These are phyloP conservation scores for Xenops minutus DNA, from an alignment of 2,797 vertebrate genomes.

Conservation along the genomic window DNA sequence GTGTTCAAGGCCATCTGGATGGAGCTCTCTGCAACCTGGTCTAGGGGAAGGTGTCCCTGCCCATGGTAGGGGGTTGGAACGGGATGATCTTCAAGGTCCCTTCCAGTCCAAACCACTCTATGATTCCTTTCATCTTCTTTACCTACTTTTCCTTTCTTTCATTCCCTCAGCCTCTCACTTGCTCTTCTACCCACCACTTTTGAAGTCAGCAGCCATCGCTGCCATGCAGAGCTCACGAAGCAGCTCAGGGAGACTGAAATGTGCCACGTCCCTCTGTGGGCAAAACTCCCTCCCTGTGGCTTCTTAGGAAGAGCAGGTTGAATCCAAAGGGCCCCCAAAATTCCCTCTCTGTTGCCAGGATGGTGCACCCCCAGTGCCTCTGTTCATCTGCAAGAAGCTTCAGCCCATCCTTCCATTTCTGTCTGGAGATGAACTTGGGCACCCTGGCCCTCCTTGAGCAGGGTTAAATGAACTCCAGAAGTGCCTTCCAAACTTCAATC, in stretches of 20 bases:
- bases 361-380: background rate
- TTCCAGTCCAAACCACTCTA: background rate
- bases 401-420: background rate
- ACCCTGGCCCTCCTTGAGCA: background rate
- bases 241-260: background rate
- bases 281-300: background rate
- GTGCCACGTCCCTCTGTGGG: background rate
- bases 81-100: background rate
- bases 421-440: background rate
- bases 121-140: background rate
- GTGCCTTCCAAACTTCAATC: background rate
- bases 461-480: background rate
- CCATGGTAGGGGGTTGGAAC: background rate
- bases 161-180: background rate
- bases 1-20: background rate
- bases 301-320: background rate
- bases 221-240: background rate
- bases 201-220: background rate
- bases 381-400: background rate
- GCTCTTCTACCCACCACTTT: background rate
- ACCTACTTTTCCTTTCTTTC: background rate
- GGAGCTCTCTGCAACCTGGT: background rate
- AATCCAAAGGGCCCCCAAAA: background rate
- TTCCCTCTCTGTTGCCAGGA: background rate
- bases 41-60: background rate